Evolutionary conservation across 1,140 invertebrate genomes (phyloP).

Genomic region (Eupeodes corollae): DNA sequence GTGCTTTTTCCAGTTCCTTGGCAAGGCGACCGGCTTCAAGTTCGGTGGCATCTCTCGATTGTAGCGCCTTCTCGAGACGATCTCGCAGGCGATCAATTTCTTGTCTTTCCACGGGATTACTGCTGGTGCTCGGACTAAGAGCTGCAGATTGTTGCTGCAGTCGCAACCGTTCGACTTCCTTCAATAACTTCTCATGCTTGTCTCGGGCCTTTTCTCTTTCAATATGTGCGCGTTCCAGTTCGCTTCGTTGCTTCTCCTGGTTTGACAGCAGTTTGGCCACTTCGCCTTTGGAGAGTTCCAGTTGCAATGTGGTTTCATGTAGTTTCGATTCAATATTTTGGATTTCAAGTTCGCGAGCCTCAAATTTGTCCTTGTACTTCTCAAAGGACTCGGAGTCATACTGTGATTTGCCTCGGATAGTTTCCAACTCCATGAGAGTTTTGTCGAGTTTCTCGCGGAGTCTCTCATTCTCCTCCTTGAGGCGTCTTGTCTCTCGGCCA

Average conservation of each 20-base stretch:
- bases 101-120: slow-evolving; percentile 37
- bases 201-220: slow-evolving; percentile 78
- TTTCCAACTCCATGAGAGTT: slow-evolving; percentile 63
- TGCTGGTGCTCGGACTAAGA: slow-evolving; percentile 34
- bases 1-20: slow-evolving; percentile 77
- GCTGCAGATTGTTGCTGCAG: slow-evolving; percentile 29
- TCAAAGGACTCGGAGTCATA: slow-evolving; percentile 78
- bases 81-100: slow-evolving; percentile 76
- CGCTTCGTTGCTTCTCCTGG: slow-evolving; percentile 65
- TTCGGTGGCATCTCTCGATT: slow-evolving; percentile 65
- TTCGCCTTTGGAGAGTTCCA: slow-evolving; percentile 67
- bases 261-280: slow-evolving; percentile 55
- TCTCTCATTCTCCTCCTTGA: slow-evolving; percentile 72
- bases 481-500: slow-evolving; percentile 58
- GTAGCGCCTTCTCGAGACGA: slow-evolving; percentile 68
- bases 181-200: slow-evolving; percentile 65
- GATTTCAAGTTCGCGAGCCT: slow-evolving; percentile 59
- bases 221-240: slow-evolving; percentile 67
- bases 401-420: slow-evolving; percentile 73
- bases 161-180: slow-evolving; percentile 37
- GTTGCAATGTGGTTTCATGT: slow-evolving; percentile 65
- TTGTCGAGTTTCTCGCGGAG: slow-evolving; percentile 74
- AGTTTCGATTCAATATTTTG: slow-evolving; percentile 64
- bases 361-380: slow-evolving; percentile 61
- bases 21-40: slow-evolving; percentile 71